Conservation (phyloP, 2,797 vertebrate species). For the Eremophila alpestris region DNA sequence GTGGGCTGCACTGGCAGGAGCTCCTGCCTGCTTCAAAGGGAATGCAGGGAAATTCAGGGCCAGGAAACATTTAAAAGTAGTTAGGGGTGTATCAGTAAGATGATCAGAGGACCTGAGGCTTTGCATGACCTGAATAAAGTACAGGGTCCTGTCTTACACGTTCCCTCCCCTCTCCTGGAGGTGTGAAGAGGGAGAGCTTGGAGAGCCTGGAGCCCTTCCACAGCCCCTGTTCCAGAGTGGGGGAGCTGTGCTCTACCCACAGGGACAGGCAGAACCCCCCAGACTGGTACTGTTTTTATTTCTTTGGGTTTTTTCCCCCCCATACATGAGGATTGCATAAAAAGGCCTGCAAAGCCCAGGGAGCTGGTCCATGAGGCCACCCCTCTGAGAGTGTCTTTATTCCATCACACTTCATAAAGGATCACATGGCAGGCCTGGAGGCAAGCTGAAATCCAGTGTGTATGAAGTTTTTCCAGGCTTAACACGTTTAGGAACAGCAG, state of each 20-base stretch:
- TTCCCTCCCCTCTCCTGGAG: not conserved
- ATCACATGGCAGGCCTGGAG: not conserved
- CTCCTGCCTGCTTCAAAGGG: no score
- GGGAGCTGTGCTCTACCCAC: not conserved
- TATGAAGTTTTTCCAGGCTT: not conserved
- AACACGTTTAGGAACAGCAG: not conserved
- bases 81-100: not conserved
- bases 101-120: not conserved
- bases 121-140: not conserved
- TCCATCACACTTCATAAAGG: not conserved
- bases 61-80: not conserved
- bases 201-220: not conserved
- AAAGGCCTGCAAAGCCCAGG: not conserved
- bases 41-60: not conserved
- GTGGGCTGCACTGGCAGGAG: not conserved
- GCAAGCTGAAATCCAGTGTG: not conserved
- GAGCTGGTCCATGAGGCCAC: not conserved
- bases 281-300: accelerated
- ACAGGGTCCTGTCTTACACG: not conserved
- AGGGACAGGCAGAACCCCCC: not conserved
- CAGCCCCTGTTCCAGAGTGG: accelerated
- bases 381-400: not conserved
- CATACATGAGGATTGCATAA: not conserved
- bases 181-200: not conserved
- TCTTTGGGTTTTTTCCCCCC: accelerated